Percentiles rank a stretch among this genome's conserved stretches.
Evolutionary conservation across 2,113 vertebrate species (phyloP).

Genomic region (Chloropsis cyanopogon): DNA sequence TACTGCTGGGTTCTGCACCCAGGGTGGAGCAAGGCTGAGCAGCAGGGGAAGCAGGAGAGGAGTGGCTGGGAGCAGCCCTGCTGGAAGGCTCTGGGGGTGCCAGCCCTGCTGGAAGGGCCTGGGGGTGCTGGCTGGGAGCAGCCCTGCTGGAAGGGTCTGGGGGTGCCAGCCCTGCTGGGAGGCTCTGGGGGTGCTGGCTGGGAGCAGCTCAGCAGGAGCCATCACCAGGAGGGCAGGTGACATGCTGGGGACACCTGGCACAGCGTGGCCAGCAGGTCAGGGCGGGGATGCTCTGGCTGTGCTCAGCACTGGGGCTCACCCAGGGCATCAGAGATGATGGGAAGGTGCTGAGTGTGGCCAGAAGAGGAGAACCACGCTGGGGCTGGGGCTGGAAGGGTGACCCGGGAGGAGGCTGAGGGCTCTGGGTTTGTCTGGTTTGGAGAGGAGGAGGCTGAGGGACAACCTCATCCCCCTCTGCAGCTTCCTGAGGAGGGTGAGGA

Average conservation of each 20-base stretch:
- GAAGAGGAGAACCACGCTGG: not conserved
- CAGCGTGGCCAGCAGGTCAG: accelerated
- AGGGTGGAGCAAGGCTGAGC: accelerated
- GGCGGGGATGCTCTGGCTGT: not conserved
- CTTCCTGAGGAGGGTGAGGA: not conserved
- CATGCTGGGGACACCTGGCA: not conserved
- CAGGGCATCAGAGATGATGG: accelerated
- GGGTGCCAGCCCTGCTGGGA: not conserved
- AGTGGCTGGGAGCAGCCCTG: not conserved
- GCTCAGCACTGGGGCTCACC: not conserved
- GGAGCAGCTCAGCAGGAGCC: not conserved
- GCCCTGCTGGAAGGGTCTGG: not conserved
- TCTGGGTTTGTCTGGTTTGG: not conserved
- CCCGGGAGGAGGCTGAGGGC: not conserved
- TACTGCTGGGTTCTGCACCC: accelerated
- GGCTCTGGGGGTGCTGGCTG: not conserved
- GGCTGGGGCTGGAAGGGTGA: not conserved
- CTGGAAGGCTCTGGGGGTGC: not conserved
- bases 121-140: not conserved
- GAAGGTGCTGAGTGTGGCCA: not conserved
- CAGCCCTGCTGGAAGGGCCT: not conserved
- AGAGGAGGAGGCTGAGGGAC: not conserved
- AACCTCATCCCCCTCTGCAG: not conserved
- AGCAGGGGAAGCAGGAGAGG: too few species aligned
- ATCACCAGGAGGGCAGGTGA: not conserved